phyloP scores from a whole-genome alignment of 2,113 vertebrate genomes.

The Pedionomus torquatus region DNA sequence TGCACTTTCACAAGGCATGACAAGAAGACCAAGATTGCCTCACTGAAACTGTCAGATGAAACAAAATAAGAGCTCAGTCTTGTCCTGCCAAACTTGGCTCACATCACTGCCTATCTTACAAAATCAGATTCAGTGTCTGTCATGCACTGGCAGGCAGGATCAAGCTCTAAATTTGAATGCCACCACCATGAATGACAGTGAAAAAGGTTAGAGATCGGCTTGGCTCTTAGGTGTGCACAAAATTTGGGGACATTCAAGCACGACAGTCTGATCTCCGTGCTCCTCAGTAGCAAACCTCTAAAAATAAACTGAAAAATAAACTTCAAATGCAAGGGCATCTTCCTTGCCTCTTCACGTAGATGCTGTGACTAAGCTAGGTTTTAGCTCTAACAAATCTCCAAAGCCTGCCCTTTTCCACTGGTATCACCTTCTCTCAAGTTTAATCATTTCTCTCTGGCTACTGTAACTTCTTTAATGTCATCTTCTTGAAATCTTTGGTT shows the following conservation, averaged over 20 bases:
- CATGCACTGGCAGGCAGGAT: background rate
- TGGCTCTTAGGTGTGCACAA: background rate
- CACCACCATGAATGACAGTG: background rate
- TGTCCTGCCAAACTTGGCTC: constrained; percentile 52
- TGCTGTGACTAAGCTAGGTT: background rate
- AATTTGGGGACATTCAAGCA: background rate
- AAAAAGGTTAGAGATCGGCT: background rate
- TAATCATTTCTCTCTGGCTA: background rate
- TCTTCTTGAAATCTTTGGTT: background rate
- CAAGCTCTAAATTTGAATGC: constrained; percentile 39
- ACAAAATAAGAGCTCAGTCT: constrained; percentile 42
- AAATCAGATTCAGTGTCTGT: constrained; percentile 40
- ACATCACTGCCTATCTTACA: constrained; percentile 51
- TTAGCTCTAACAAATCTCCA: background rate
- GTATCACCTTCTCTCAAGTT: background rate
- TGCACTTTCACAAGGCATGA: constrained; percentile 45
- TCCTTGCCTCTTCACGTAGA: background rate
- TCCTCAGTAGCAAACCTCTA: background rate
- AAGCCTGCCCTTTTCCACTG: background rate
- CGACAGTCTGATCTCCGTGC: background rate
- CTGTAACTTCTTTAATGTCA: background rate
- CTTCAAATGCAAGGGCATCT: background rate
- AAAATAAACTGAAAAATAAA: background rate
- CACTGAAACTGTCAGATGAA: constrained; percentile 56
- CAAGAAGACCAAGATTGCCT: constrained; percentile 38